Evolutionary conservation across 2,888 invertebrate genomes (phyloP).

Genomic region (Cheilosia scutellata): DNA sequence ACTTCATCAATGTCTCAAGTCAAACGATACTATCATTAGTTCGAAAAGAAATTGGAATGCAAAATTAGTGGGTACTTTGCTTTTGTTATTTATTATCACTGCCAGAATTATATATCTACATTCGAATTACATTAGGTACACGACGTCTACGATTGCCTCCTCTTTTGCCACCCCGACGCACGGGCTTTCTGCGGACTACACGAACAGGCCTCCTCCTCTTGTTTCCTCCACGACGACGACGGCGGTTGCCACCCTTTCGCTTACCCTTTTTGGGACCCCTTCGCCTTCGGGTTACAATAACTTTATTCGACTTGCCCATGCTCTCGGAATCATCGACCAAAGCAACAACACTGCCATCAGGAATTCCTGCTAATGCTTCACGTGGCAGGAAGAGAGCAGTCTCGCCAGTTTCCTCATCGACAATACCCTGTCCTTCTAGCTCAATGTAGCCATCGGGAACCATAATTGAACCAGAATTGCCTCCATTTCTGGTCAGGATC

Average conservation of each 20-base stretch:
- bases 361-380: constrained; percentile 80
- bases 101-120: constrained; percentile 21
- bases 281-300: constrained; percentile 79
- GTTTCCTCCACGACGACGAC: constrained; percentile 71
- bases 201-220: constrained; percentile 76
- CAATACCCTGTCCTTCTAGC: constrained; percentile 80
- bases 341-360: constrained; percentile 81
- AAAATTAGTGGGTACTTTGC: background rate
- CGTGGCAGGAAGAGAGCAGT: constrained; percentile 80
- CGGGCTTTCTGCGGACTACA: constrained; percentile 58
- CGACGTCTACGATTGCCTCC: constrained; percentile 28
- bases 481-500: constrained; percentile 55
- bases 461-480: constrained; percentile 81
- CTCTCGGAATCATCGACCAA: constrained; percentile 79
- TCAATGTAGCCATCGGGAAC: constrained; percentile 80
- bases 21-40: too few species aligned
- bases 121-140: constrained; percentile 40
- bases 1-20: too few species aligned
- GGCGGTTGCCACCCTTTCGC: constrained; percentile 23
- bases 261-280: constrained; percentile 62
- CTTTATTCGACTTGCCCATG: constrained; percentile 80
- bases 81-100: constrained; percentile 29
- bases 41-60: background rate
- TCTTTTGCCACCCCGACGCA: constrained; percentile 32
- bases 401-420: constrained; percentile 80